Conservation (phyloP, 2,888 invertebrate genomes). For the Cremastinae sp. region DNA sequence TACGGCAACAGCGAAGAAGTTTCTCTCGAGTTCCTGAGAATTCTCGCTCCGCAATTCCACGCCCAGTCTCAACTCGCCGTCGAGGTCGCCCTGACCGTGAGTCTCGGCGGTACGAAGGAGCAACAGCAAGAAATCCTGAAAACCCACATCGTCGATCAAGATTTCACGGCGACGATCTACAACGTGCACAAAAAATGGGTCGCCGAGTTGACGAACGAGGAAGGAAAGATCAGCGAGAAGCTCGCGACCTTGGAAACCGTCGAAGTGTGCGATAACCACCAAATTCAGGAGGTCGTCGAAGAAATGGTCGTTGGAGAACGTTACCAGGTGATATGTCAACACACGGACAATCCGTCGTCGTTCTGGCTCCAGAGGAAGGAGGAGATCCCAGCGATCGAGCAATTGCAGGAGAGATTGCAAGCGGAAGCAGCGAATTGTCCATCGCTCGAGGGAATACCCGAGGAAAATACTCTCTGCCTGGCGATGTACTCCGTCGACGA, state of each 20-base stretch:
- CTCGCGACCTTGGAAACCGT: slow-evolving; percentile 75
- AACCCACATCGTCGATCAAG: slow-evolving; percentile 78
- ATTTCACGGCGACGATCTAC: slow-evolving; percentile 82
- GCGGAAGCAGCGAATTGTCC: slow-evolving; percentile 81
- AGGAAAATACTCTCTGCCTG: slow-evolving; percentile 85
- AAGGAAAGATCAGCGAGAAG: slow-evolving; percentile 81
- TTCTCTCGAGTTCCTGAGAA: slow-evolving; percentile 79
- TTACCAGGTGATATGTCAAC: slow-evolving; percentile 83
- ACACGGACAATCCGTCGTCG: slow-evolving; percentile 88
- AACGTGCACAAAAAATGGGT: slow-evolving; percentile 83
- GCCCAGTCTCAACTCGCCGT: slow-evolving; percentile 73
- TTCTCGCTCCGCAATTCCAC: slow-evolving; percentile 73
- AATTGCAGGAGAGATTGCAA: slow-evolving; percentile 85
- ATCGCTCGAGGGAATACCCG: slow-evolving; percentile 82
- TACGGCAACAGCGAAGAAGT: slow-evolving; percentile 87
- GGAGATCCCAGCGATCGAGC: slow-evolving; percentile 82
- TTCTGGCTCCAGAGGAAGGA: slow-evolving; percentile 87
- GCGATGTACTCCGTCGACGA: slow-evolving; percentile 92
- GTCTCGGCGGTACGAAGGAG: slow-evolving; percentile 74
- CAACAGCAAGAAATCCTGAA: slow-evolving; percentile 78
- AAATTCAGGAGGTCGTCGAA: slow-evolving; percentile 70
- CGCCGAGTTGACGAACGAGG: slow-evolving; percentile 81
- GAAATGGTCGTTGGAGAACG: slow-evolving; percentile 68
- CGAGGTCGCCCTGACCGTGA: slow-evolving; percentile 72
- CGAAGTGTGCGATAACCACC: slow-evolving; percentile 69